phyloP scores from a whole-genome alignment of 2,113 vertebrate genomes.

The Ammodytes marinus region DNA sequence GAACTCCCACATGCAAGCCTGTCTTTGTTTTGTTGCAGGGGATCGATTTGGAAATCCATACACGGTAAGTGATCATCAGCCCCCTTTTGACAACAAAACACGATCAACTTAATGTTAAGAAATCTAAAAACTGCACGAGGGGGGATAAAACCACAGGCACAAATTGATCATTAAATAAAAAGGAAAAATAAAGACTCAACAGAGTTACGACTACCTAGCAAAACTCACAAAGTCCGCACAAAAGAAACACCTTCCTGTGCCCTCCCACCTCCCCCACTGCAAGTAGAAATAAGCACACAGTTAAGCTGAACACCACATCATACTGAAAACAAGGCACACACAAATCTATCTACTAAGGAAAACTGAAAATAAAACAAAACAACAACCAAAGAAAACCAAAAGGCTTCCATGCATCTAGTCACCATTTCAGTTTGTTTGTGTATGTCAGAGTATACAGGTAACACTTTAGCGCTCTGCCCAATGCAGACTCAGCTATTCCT shows the following conservation, averaged over 20 bases:
- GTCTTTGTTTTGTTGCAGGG: slow-evolving; percentile 85
- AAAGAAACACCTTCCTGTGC: slow-evolving; percentile 79
- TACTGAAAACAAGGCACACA: slow-evolving; percentile 91
- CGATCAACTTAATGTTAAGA: slow-evolving; percentile 76
- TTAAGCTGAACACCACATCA: slow-evolving; percentile 99
- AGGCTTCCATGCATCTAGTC: slow-evolving; percentile 99
- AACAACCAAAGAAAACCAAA: slow-evolving; percentile 7
- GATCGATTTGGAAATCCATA: slow-evolving; percentile 83
- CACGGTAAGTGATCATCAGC: slow-evolving; percentile 88
- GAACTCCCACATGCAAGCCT: slow-evolving; percentile 91
- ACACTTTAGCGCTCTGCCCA: slow-evolving; percentile 92
- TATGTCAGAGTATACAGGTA: slow-evolving; percentile 96
- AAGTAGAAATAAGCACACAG: slow-evolving; percentile 97
- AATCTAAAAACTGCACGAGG: slow-evolving; percentile 36
- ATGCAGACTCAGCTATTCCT: slow-evolving; percentile 98
- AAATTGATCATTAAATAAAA: slow-evolving; percentile 87
- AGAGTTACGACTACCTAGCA: slow-evolving; percentile 89
- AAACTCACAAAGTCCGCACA: slow-evolving; percentile 81
- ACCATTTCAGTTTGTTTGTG: slow-evolving; percentile 97
- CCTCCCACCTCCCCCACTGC: slow-evolving; percentile 88
- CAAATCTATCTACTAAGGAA: slow-evolving; percentile 80
- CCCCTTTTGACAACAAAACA: slow-evolving; percentile 88
- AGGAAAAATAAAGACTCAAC: slow-evolving; percentile 81
- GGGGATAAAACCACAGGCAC: slow-evolving; percentile 81
- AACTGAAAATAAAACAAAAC: slow-evolving; percentile 73